Percentiles rank a stretch among this genome's conserved stretches.
Evolutionary conservation across 2,113 vertebrate species (phyloP).

Genomic region (Chitala chitala): DNA sequence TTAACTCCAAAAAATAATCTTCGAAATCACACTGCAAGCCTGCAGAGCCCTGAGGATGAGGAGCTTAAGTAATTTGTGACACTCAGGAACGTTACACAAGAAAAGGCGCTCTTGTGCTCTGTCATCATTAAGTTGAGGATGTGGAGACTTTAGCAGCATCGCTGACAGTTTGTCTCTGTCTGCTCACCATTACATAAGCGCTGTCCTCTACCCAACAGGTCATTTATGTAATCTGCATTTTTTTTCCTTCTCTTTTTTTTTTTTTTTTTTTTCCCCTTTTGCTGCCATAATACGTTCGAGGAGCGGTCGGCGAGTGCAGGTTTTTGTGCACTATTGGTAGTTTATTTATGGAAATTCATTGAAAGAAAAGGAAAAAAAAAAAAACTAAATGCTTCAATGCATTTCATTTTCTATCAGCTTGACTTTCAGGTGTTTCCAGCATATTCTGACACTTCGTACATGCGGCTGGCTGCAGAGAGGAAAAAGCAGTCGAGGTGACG

Average conservation of each 20-base stretch:
- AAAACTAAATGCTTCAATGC: too few species aligned
- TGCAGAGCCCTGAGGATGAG: too few species aligned
- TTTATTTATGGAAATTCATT: background rate
- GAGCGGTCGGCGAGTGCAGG: background rate
- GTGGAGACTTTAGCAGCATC: background rate
- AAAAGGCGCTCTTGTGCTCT: background rate
- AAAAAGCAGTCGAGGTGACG: background rate
- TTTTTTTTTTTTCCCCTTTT: too few species aligned
- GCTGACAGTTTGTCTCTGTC: background rate
- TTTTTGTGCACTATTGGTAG: background rate
- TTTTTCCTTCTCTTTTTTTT: background rate
- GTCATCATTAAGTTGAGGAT: background rate
- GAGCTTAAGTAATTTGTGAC: too few species aligned
- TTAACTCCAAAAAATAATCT: background rate
- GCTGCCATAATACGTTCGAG: too few species aligned
- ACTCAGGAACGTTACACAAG: background rate
- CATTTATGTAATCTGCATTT: constrained; percentile 15
- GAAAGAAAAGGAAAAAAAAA: background rate
- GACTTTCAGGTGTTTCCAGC: background rate
- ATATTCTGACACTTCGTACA: background rate
- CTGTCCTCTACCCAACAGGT: background rate
- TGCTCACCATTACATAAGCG: background rate
- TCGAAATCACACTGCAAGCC: background rate
- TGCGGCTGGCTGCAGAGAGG: background rate
- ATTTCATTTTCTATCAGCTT: too few species aligned